Evolutionary conservation across 2,888 invertebrate genomes (phyloP), one percentile per base, ranked within the genome.

Genomic region (Chromoteleia sp.): DNA sequence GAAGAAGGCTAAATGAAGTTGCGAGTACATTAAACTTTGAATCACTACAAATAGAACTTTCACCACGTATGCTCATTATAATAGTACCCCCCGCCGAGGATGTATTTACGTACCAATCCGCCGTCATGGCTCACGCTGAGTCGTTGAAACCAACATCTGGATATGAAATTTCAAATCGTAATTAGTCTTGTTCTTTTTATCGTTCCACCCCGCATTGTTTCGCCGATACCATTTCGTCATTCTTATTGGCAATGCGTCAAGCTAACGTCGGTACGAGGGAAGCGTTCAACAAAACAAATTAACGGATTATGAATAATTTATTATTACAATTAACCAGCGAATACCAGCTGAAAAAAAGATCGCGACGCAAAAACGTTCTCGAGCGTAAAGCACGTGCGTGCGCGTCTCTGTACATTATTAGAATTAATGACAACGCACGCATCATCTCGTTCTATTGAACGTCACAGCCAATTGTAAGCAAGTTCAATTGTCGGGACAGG

Each of bases 41-140:
- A 91, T 91, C 89, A 91, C 91, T 89, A 89, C 91, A 91, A 91
- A 91, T 91, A 91, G 91, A 91, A 91, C 89, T 87, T 90, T 89
- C 90, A 90, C 89, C 91, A 88, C 89, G 89, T 86, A 88, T 87
- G 86, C 89, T 90, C 89, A 91, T 91, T 91, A 91, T 91, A 91
- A 91, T 91, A 89, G 89, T 86, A 84, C 89, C 89, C 89, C 91
- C 91, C 87, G 89, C 89, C 89, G 91, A 87, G 91, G 89, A 90
- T 88, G 90, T 90, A 91, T 91, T 91, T 91, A 90, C 88, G 90
- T 90, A 88, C 89, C 86, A 88, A 89, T 89, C 87, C 88, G 88
- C 88, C 89, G 88, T 88, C 87, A 87, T 86, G 88, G 86, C 90
- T 91, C 90, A 90, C 84, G 90, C 91, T 89, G 90, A 87, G 91